Conservation (phyloP, 2,888 invertebrate species). For the Neoitamus cyanurus region DNA sequence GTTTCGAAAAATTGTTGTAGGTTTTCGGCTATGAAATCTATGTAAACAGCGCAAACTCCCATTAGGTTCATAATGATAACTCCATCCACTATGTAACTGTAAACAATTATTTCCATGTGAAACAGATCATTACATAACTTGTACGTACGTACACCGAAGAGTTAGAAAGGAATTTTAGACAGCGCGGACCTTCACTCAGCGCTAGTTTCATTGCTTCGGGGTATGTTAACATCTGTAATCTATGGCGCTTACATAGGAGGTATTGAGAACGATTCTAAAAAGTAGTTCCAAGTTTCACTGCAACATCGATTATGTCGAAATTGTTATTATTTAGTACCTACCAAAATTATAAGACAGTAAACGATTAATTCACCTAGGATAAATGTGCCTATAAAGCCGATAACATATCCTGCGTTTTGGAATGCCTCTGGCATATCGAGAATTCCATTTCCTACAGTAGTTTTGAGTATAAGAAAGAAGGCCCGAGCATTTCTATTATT, state of each 20-base stretch:
- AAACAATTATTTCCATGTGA: conserved; percentile 56
- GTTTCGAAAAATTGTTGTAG: conserved; percentile 68
- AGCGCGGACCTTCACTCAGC: conserved; percentile 78
- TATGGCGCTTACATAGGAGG: conserved; percentile 72
- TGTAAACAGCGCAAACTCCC: conserved; percentile 89
- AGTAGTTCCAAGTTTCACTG: conserved; percentile 56
- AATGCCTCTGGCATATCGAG: conserved; percentile 95
- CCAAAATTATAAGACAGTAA: conserved; percentile 89
- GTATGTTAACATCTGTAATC: conserved; percentile 83
- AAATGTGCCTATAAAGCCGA: conserved; percentile 81
- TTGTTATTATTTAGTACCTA: conserved; percentile 58
- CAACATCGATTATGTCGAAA: not conserved
- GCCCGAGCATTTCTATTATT: conserved; percentile 13
- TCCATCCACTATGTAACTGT: conserved; percentile 74
- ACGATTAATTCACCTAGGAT: conserved; percentile 83
- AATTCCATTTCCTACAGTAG: conserved; percentile 92
- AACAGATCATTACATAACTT: conserved; percentile 21
- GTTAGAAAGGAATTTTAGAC: conserved; percentile 72
- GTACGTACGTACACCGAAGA: conserved; percentile 65
- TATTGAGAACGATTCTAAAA: conserved; percentile 69
- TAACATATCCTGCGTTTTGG: conserved; percentile 82
- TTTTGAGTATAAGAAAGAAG: conserved; percentile 72
- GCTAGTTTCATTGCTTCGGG: conserved; percentile 85
- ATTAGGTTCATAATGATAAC: conserved; percentile 85
- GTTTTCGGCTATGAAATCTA: conserved; percentile 81